These are phyloP conservation scores for Dyspetes luteomarginatus DNA, from an alignment of 2,888 invertebrate genomes.

Conservation along the genomic window DNA sequence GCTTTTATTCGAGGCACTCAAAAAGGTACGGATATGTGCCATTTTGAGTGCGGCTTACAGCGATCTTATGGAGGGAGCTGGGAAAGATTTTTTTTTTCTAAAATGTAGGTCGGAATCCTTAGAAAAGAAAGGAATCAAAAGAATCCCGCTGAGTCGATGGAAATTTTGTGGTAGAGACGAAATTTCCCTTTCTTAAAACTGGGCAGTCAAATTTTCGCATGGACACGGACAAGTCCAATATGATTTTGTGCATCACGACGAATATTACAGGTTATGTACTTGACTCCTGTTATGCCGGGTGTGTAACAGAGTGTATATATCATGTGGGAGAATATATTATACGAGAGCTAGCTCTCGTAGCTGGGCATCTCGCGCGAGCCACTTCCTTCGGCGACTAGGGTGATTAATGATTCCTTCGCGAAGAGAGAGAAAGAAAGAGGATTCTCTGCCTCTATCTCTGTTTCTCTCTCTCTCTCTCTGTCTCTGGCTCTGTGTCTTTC, in stretches of 20 bases:
- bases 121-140: not conserved
- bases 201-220: too few relatives aligned
- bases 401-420: slow-evolving; percentile 69
- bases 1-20: not conserved
- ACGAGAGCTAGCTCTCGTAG: not conserved
- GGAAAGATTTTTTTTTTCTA: not conserved
- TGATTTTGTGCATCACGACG: slow-evolving; percentile 22
- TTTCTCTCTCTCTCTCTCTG: slow-evolving; percentile 60
- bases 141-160: slow-evolving; percentile 32
- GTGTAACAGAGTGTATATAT: slow-evolving; percentile 36
- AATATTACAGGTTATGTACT: slow-evolving; percentile 48
- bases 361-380: slow-evolving; percentile 50
- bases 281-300: slow-evolving; percentile 9
- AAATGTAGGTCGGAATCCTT: not conserved
- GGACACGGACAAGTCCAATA: too few relatives aligned
- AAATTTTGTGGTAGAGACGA: not conserved
- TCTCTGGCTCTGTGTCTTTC: too few relatives aligned
- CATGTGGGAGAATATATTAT: not conserved
- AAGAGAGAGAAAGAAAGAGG: slow-evolving; percentile 27
- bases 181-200: slow-evolving; percentile 21
- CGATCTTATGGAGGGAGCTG: not conserved
- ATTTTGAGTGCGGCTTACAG: not conserved
- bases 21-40: not conserved
- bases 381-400: slow-evolving; percentile 63
- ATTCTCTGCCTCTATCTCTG: slow-evolving; percentile 56